These are phyloP conservation scores for Arctia plantaginis DNA, from an alignment of 2,888 invertebrate genomes.

Conservation along the genomic window DNA sequence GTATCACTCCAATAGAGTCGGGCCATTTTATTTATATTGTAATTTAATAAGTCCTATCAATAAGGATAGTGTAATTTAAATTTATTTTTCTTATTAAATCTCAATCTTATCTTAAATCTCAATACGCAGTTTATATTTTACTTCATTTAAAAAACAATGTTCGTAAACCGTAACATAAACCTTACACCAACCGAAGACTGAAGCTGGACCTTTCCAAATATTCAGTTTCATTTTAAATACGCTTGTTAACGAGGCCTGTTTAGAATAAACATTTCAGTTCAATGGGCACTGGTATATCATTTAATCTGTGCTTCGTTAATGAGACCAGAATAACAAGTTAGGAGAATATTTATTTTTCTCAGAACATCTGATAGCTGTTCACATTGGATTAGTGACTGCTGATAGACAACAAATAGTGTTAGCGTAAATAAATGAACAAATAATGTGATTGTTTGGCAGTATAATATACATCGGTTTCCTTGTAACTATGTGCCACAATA, in stretches of 20 bases:
- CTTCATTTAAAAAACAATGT: background rate
- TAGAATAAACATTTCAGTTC: slow-evolving; percentile 12
- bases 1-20: no score
- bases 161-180: background rate
- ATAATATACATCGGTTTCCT: background rate
- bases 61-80: no score
- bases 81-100: no score
- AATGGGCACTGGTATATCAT: background rate
- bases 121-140: background rate
- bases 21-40: no score
- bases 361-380: background rate
- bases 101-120: background rate
- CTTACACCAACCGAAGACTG: background rate
- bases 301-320: background rate
- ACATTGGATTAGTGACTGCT: background rate
- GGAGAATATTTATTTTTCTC: background rate
- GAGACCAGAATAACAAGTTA: background rate
- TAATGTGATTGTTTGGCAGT: background rate
- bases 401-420: background rate
- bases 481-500: no score
- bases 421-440: background rate
- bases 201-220: background rate
- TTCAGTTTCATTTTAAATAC: slow-evolving; percentile 7
- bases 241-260: slow-evolving; percentile 10
- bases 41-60: no score